These are phyloP conservation scores for Brenthis daphne DNA, from an alignment of 2,888 invertebrate genomes.

Conservation along the genomic window DNA sequence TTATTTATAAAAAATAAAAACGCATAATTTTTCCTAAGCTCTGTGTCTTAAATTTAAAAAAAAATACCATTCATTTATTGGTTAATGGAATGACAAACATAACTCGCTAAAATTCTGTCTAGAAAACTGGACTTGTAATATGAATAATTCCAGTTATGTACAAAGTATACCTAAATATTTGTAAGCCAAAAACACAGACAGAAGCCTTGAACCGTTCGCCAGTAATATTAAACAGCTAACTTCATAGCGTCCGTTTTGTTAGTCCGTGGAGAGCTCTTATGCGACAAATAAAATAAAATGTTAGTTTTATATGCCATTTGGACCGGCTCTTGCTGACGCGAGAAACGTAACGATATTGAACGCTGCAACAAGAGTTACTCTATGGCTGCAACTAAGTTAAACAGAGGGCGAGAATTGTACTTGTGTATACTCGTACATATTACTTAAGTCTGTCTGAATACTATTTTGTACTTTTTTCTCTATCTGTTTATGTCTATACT, in stretches of 20 bases:
- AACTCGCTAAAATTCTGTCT: conserved; percentile 28
- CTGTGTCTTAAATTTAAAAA: neutral
- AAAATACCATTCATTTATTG: neutral
- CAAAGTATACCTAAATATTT: conserved; percentile 36
- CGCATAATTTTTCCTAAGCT: no score
- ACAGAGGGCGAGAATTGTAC: no score
- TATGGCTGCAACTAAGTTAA: neutral
- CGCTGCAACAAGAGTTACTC: neutral
- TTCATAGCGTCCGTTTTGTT: conserved; percentile 29
- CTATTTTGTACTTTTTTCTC: no score
- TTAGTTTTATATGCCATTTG: conserved; percentile 25
- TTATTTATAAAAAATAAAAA: no score
- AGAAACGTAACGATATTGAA: conserved; percentile 7
- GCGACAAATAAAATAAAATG: conserved; percentile 27
- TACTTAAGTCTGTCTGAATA: no score
- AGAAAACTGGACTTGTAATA: conserved; percentile 26
- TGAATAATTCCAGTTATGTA: conserved; percentile 40
- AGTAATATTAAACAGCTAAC: conserved; percentile 33
- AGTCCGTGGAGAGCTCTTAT: conserved; percentile 25
- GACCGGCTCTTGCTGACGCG: conserved; percentile 17
- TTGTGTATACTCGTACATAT: no score
- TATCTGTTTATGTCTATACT: no score
- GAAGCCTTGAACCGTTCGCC: conserved; percentile 9
- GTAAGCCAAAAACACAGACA: conserved; percentile 27
- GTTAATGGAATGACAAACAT: conserved; percentile 20